Percentiles rank a stretch among this genome's conserved stretches.
Conservation (phyloP, 2,888 invertebrate genomes). For the Toxonevra muliebris region DNA sequence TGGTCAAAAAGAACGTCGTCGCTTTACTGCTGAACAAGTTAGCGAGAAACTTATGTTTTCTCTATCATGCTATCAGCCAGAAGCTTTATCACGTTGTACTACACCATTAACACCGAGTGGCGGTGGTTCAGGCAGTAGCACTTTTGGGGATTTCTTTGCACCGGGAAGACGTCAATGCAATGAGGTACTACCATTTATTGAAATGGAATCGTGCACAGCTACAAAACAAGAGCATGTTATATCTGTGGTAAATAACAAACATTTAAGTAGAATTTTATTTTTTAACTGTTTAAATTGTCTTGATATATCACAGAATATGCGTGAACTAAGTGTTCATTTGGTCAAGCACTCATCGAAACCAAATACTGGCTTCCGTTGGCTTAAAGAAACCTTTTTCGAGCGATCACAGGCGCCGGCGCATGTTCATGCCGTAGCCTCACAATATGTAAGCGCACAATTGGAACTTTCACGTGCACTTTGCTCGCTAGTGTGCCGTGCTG, state of each 20-base stretch:
- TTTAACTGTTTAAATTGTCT: neutral
- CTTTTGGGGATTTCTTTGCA: conserved; percentile 61
- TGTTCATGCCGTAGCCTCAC: conserved; percentile 83
- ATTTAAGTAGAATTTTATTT: neutral
- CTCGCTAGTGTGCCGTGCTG: conserved; percentile 76
- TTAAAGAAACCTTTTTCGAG: conserved; percentile 65
- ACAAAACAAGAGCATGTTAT: conserved; percentile 89
- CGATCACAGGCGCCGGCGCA: conserved; percentile 72
- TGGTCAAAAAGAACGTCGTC: conserved; percentile 69
- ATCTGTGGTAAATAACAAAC: conserved; percentile 75
- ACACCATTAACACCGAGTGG: conserved; percentile 82
- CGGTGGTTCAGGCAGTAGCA: conserved; percentile 68
- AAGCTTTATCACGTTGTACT: conserved; percentile 83
- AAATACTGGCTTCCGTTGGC: conserved; percentile 64
- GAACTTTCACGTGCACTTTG: conserved; percentile 82
- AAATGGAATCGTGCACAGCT: conserved; percentile 85
- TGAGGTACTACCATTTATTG: conserved; percentile 80
- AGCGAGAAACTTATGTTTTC: conserved; percentile 82
- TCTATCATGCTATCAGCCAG: conserved; percentile 85
- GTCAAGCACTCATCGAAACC: conserved; percentile 72
- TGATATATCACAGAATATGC: conserved; percentile 71
- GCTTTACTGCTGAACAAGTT: conserved; percentile 76
- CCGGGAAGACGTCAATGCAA: conserved; percentile 65
- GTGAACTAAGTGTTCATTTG: conserved; percentile 86
- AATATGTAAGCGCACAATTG: conserved; percentile 83